These are phyloP conservation scores for Alcedo atthis DNA, from an alignment of 2,797 vertebrate species.

Conservation along the genomic window DNA sequence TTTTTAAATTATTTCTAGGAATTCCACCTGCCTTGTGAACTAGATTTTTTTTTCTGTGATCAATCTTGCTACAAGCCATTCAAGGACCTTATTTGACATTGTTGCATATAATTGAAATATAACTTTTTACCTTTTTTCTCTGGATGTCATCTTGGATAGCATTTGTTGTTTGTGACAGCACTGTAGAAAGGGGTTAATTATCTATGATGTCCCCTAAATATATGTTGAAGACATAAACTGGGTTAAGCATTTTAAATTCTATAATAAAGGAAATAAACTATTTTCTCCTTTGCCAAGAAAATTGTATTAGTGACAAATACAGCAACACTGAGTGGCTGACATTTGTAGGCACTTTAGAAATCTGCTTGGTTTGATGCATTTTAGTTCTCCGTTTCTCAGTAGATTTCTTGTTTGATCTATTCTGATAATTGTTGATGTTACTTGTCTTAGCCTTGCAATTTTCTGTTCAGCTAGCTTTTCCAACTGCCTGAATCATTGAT, in stretches of 20 bases:
- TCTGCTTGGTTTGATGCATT: background rate
- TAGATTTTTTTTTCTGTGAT: background rate
- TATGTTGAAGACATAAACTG: slow-evolving; percentile 22
- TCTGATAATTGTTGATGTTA: slow-evolving; percentile 35
- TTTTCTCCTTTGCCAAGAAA: slow-evolving; percentile 19
- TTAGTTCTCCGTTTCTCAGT: slow-evolving; percentile 8
- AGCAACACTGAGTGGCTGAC: background rate
- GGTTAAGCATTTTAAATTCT: slow-evolving; percentile 42
- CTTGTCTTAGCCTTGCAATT: background rate
- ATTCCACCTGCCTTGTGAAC: background rate
- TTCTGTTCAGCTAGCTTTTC: slow-evolving; percentile 18
- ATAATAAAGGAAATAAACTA: slow-evolving; percentile 49
- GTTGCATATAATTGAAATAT: background rate
- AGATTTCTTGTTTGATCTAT: slow-evolving; percentile 18
- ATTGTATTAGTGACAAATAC: slow-evolving; percentile 17
- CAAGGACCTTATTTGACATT: background rate
- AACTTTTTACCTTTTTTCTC: background rate
- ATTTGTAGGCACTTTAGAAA: slow-evolving; percentile 25
- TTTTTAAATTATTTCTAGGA: background rate
- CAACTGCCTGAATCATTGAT: slow-evolving; percentile 15
- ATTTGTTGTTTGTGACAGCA: background rate
- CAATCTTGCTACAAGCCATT: background rate
- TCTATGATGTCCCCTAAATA: background rate
- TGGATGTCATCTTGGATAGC: background rate
- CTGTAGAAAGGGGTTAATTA: background rate